Evolutionary conservation across 1,140 invertebrate species (phyloP), one percentile per base, ranked within the genome.

Genomic region (Drosophila trapezifrons): DNA sequence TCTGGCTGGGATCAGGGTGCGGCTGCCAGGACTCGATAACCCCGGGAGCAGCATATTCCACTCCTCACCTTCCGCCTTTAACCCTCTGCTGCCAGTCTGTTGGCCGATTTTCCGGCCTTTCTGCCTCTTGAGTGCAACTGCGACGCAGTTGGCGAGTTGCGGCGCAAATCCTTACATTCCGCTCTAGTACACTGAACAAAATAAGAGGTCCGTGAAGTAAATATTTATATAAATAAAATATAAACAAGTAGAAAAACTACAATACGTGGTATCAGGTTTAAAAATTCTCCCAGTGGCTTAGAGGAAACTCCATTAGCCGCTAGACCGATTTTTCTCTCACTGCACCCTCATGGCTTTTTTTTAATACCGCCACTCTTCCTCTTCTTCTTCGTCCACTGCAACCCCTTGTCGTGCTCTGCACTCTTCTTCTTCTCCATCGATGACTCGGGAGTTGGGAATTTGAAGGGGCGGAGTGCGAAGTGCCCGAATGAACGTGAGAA

Each of bases 121-220:
- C 20, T 55, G 70, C 46, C 70, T 40, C 46, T 70, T 29, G 18
- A 40, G 37, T 76, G 80, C 80, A 84, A 71, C 60, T 71, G 60
- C 76, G 71, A 59, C 80, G 80, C 71, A 84, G 60, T 83, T 57
- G 59, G 37, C 29, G 32, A 51, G 45, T 57, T 49, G 75, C 64
- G 69, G 64, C 79, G 79, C 69, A 82, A 82, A 78, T 82, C 79
- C 75, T 56, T 52, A 64, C 10, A 66, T 29, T 60, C 20, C 52
- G 37, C 49, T 35, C 17, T 35, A 20, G 20, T 54, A 22, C 69
- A 60, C 70, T 60, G 47, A 4, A 22, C 42, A 55, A 40, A 60
- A 29, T 9, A 29, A 29, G 2, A 29, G 27, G 27, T 9, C 8
- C 9, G 2, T 29, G 8, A 29, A 29, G 27, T 29, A 29, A 29